Base-by-base conservation (phyloP, 2,797 vertebrate genomes). In the Scolopax bukidnonensis region DNA sequence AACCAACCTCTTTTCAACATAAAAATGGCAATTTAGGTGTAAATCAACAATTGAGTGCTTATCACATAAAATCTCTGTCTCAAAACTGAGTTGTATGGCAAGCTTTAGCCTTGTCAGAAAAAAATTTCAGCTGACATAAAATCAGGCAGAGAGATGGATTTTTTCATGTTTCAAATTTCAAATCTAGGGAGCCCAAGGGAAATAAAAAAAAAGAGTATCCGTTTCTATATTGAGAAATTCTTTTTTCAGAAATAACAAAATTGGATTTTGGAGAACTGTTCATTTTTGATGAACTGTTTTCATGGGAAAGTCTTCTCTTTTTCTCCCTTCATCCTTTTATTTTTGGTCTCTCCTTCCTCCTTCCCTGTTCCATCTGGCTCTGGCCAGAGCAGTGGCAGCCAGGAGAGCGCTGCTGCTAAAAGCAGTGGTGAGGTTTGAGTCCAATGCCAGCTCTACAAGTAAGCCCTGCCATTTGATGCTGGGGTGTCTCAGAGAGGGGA, bases 401-500 rank as follows among this genome's bases (percentile, higher is more conserved):
- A 79, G 51, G n/a, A 67, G 16, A 86, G 10, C 45, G 3, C 19
- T 64, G 45, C 14, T 4, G 1, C 41, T 23, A 32, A 36, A 8
- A 18, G 50, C 50, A 81, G 80, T 5, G 0, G 16, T 12, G 14
- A 75, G 25, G 14, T 45, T 61, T 1, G 0, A 88, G 56, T 48
- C 38, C 38, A 32, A 51, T 13, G 80, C 64, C 56, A 73, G 47
- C 20, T 60, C 30, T 30, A 57, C 0, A 0, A 64, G 32, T 2
- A 60, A 91, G 25, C 10, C 9, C 32, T 60, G 11, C 8, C 1
- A 1, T 32, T 51, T 47, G 17, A 43, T 1, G 1, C 28, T 40
- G 43, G 14, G 3, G 11, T 43, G 11, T 11, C 3, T 87, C 48
- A 30, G 13, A 56, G 33, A 0, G 1, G 11, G 8, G 16, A 4